These are phyloP conservation scores for Diachrysia chrysitis DNA, from an alignment of 2,888 invertebrate genomes.

Conservation along the genomic window DNA sequence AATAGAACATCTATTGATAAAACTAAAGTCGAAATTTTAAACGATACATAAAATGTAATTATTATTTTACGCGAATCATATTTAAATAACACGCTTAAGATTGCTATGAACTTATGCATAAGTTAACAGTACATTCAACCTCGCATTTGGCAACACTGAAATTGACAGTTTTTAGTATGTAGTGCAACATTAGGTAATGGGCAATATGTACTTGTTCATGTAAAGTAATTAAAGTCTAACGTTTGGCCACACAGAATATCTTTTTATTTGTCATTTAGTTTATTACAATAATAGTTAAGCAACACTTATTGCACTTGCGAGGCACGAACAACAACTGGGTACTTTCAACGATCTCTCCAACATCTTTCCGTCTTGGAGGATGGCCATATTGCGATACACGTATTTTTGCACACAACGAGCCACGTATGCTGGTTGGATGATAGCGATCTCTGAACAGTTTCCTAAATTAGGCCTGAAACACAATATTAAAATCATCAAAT, in stretches of 20 bases:
- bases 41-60: neutral
- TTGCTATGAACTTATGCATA: neutral
- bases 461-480: conserved; percentile 76
- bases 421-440: conserved; percentile 83
- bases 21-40: neutral
- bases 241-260: neutral
- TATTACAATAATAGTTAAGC: conserved; percentile 24
- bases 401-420: conserved; percentile 90
- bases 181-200: too few species aligned
- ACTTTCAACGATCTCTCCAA: conserved; percentile 88
- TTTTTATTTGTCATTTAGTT: neutral
- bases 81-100: neutral
- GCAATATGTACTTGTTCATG: too few species aligned
- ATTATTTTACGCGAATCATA: neutral
- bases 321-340: conserved; percentile 94
- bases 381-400: conserved; percentile 86
- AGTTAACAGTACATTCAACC: neutral
- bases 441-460: conserved; percentile 84
- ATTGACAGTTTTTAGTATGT: neutral
- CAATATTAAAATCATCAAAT: conserved; percentile 14
- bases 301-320: conserved; percentile 27
- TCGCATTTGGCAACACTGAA: neutral
- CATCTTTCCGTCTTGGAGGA: conserved; percentile 53
- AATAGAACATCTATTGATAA: conserved; percentile 20
- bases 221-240: too few species aligned